Evolutionary conservation across 2,797 vertebrate species (phyloP), one percentile per base, ranked within the genome.

Genomic region (Menidia menidia): DNA sequence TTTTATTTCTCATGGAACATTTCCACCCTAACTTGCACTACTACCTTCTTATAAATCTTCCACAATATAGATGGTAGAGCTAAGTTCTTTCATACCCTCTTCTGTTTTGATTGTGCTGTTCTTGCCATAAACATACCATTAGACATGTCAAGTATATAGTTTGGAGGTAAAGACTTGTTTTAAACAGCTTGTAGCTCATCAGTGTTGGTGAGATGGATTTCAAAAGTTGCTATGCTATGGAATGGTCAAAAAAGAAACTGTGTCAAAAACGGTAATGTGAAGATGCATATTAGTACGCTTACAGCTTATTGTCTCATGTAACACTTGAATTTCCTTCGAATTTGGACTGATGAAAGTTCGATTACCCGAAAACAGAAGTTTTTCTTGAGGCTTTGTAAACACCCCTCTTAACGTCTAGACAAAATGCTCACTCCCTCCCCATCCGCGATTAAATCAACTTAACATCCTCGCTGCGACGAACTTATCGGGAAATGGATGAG

Each of bases 401-500:
- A 51, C 68, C 30, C 4, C 18, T 19, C 3, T 3, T 33, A 59
- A 66, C 43, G 4, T 60, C 42, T 59, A 52, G 43, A 43, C 5
- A 35, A 44, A 56, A 59, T 54, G 15, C 48, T 56, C 3, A 19
- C 44, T 13, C 9, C 33, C 51, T 52, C 19, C 51, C 53, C 43
- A 30, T 18, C 42, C 39, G 71, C 33, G 51, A 45, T 67, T 45
- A 59, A 71, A 53, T 64, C 18, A 52, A 11, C 61, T 71, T 52
- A 47, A 64, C 19, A 59, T 70, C 19, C 62, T 45, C 4, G 31
- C 30, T 39, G 14, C 11, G 33, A 62, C 59, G 62, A 63, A 42
- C 57, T 66, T 61, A 62, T 69, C 58, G 30, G n/a, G 44, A 73
- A 69, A 66, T 63, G 53, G 41, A 52, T 60, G 58, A 54, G 12